Base-by-base conservation (phyloP, 2,113 vertebrate species). In the Phaethornis superciliosus region DNA sequence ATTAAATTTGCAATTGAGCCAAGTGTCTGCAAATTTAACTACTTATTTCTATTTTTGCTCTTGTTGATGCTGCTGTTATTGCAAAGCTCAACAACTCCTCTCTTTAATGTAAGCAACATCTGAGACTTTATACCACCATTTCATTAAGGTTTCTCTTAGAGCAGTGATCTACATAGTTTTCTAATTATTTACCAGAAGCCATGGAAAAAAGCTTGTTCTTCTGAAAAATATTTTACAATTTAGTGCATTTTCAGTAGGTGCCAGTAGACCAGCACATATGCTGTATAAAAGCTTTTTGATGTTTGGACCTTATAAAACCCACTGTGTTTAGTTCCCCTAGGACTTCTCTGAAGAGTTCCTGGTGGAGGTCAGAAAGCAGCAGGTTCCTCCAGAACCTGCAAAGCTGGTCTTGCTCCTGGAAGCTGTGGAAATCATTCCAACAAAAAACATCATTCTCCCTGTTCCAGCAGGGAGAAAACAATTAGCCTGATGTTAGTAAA, bases 1-100 rank as follows among this genome's bases (percentile, higher is more conserved):
- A 89, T 78, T 77, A 87, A 49, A 82, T 81, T 90, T 89, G 24
- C 59, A 94, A 91, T 89, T 89, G 68, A 93, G 42, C 89, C 77
- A 96, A 95, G 83, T 67, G 51, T 33, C 78, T 95, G n/a, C 35
- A 91, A 85, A 90, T 90, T 89, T 67, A 88, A 69, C 71, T 90
- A 76, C 77, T 86, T 94, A 64, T 91, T 93, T 96, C 20, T 79
- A 69, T 86, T 96, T 65, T 83, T 35, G 74, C 52, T 60, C 71
- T 65, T 71, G 37, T 51, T 94, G 64, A 78, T 60, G 68, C 63
- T 89, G 81, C 8, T 51, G 32, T 81, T 96, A 90, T 24, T 40
- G 32, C 42, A 92, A 94, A 89, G 35, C 35, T 64, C 78, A 93
- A 52, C 17, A 84, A 74, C 18, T 54, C 19, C 27, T 85, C 85